These are phyloP conservation scores for Platichthys stellatus DNA, from an alignment of 2,113 vertebrate species.

Conservation along the genomic window DNA sequence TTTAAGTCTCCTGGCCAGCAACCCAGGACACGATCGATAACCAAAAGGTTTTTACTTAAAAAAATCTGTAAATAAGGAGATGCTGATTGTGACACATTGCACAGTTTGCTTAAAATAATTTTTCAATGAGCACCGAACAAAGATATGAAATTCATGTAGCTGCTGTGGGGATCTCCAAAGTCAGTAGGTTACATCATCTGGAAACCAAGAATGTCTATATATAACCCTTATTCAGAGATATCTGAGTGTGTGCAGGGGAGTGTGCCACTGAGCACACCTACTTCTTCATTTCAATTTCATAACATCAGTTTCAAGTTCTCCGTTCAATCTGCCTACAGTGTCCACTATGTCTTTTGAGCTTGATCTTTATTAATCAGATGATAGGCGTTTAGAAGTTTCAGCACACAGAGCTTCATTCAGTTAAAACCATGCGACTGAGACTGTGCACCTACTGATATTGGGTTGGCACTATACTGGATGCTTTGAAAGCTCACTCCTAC, in stretches of 20 bases:
- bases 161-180: too few species aligned
- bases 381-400: not conserved
- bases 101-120: too few species aligned
- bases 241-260: too few species aligned
- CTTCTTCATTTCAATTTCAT: not conserved
- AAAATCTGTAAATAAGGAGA: not conserved
- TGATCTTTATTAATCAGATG: not conserved
- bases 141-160: too few species aligned
- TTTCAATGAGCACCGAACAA: too few species aligned
- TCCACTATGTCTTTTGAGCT: too few species aligned
- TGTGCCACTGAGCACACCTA: too few species aligned
- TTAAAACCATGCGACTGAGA: conserved; percentile 4
- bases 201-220: too few species aligned
- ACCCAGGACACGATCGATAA: not conserved
- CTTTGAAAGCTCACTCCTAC: conserved; percentile 17
- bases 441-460: conserved; percentile 19
- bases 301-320: not conserved
- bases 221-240: too few species aligned
- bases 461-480: not conserved
- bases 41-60: too few species aligned
- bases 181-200: too few species aligned
- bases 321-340: too few species aligned
- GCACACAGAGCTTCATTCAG: not conserved
- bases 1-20: not conserved
- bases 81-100: not conserved